These are phyloP conservation scores for Sesia apiformis DNA, from an alignment of 2,888 invertebrate genomes.

Conservation along the genomic window DNA sequence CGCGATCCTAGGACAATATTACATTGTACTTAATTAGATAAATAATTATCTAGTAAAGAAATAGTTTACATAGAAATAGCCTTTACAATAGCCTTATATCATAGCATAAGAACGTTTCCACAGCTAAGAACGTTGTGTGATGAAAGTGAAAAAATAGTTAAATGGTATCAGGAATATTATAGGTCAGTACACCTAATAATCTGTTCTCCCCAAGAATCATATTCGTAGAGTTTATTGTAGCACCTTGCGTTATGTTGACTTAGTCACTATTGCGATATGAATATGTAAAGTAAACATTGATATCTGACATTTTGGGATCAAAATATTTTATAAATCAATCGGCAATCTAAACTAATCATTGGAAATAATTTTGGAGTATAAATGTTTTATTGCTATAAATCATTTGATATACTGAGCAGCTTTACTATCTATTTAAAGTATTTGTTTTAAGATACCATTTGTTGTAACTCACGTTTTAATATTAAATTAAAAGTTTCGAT, in stretches of 20 bases:
- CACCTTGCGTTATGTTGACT: too few species aligned
- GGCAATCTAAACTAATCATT: slow-evolving; percentile 29
- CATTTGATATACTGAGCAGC: slow-evolving; percentile 55
- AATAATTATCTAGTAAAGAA: slow-evolving; percentile 23
- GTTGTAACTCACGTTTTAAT: slow-evolving; percentile 74
- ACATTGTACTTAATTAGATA: slow-evolving; percentile 48
- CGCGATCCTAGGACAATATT: background rate
- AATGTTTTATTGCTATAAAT: slow-evolving; percentile 20
- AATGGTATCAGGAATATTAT: too few species aligned
- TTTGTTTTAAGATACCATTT: slow-evolving; percentile 69
- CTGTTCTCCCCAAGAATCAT: too few species aligned
- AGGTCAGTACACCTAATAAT: too few species aligned
- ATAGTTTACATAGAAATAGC: slow-evolving; percentile 32
- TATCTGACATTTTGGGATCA: slow-evolving; percentile 52
- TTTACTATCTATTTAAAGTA: slow-evolving; percentile 66
- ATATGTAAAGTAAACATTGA: too few species aligned
- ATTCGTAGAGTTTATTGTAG: too few species aligned
- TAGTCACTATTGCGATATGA: too few species aligned
- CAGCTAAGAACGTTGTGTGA: too few species aligned
- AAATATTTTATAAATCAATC: slow-evolving; percentile 28
- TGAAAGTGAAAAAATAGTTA: too few species aligned
- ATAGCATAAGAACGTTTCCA: slow-evolving; percentile 1
- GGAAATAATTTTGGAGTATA: slow-evolving; percentile 6
- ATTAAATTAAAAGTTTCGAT: slow-evolving; percentile 64
- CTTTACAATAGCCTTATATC: too few species aligned